Evolutionary conservation across 2,888 invertebrate species (phyloP).

Genomic region (Acleris literana): DNA sequence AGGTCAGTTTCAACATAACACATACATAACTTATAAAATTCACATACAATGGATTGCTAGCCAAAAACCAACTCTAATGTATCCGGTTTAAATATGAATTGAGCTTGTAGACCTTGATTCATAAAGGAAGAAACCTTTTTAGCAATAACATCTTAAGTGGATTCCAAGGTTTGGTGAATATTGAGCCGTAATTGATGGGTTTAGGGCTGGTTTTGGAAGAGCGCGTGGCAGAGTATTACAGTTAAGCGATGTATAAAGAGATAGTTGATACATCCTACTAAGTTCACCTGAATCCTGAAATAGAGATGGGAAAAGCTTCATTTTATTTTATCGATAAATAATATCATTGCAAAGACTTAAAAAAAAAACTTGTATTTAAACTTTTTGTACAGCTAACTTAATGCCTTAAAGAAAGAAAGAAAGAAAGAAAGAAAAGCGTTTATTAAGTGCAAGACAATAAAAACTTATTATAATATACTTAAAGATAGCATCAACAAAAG

Average conservation of each 20-base stretch:
- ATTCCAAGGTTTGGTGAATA: background rate
- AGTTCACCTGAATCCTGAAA: slow-evolving; percentile 56
- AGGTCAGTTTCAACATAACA: background rate
- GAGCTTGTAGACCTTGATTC: slow-evolving; percentile 13
- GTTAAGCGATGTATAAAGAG: slow-evolving; percentile 62
- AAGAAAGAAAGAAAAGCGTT: too few species aligned
- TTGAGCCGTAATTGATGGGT: background rate
- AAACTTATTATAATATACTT: too few species aligned
- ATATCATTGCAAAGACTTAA: background rate
- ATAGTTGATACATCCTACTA: slow-evolving; percentile 65
- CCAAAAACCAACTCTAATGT: background rate
- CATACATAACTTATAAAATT: slow-evolving; percentile 15
- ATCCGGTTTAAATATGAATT: background rate
- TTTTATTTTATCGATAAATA: slow-evolving; percentile 3
- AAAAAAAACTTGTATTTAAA: background rate
- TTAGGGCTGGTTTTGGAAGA: slow-evolving; percentile 36
- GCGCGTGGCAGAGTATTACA: slow-evolving; percentile 42
- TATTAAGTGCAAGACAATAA: too few species aligned
- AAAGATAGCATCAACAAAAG: too few species aligned
- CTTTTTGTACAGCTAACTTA: too few species aligned
- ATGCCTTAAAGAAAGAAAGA: too few species aligned
- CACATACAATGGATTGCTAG: background rate
- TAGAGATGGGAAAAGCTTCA: slow-evolving; percentile 45
- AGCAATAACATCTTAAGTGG: slow-evolving; percentile 33
- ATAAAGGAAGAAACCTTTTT: slow-evolving; percentile 38